Conservation (phyloP, 2,888 invertebrate species). For the Torymus auratus region DNA sequence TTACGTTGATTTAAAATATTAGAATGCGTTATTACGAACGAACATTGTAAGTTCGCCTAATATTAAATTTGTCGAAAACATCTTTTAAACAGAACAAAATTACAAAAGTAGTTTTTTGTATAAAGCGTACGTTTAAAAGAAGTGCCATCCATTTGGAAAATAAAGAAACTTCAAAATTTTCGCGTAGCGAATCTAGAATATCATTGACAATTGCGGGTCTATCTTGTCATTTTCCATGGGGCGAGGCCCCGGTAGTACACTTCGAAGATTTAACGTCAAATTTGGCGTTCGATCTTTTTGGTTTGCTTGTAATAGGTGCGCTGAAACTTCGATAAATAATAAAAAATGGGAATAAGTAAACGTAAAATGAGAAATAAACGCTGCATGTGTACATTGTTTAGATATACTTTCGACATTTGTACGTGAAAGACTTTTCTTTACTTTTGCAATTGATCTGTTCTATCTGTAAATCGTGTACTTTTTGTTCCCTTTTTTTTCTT, state of each 20-base stretch:
- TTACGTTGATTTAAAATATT: conserved; percentile 1
- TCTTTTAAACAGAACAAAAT: neutral
- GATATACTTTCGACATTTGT: conserved; percentile 23
- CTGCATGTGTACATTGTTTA: conserved; percentile 45
- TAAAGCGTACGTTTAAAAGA: conserved; percentile 53
- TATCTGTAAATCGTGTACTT: conserved; percentile 31
- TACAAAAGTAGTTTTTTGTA: conserved; percentile 37
- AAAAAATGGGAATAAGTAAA: conserved; percentile 8
- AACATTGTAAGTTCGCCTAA: neutral
- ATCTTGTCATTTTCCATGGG: conserved; percentile 74
- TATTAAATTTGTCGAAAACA: too few species aligned
- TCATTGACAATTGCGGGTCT: conserved; percentile 73
- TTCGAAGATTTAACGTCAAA: conserved; percentile 6
- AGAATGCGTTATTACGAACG: neutral
- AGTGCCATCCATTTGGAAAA: conserved; percentile 63
- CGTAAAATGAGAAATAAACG: conserved; percentile 9
- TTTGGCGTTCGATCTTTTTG: conserved; percentile 27
- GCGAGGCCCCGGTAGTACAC: conserved; percentile 27
- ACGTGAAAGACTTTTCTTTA: conserved; percentile 20
- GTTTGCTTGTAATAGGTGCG: conserved; percentile 16
- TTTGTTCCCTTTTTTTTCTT: conserved; percentile 4
- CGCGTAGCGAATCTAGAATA: conserved; percentile 61
- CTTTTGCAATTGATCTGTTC: conserved; percentile 26
- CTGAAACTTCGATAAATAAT: neutral
- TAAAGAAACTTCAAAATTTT: conserved; percentile 46